A percentile compares a stretch with the other conserved stretches of the same genome.
Evolutionary conservation across 2,797 vertebrate genomes (phyloP).

Genomic region (Carapus acus): DNA sequence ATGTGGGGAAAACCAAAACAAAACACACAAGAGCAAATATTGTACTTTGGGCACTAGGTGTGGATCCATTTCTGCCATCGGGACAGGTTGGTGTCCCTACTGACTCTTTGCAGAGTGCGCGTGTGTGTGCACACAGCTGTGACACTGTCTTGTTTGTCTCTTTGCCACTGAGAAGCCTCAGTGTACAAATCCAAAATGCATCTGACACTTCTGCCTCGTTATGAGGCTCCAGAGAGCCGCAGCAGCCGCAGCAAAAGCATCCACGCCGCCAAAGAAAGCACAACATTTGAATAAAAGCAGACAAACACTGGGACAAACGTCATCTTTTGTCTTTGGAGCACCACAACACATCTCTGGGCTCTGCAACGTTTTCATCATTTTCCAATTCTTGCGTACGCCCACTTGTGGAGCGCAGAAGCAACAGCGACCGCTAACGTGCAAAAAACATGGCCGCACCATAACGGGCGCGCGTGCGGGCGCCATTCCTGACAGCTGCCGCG

Average conservation of each 20-base stretch:
- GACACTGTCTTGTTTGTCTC: constrained; percentile 7
- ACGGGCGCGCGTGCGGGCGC: background rate
- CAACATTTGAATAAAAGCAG: constrained; percentile 18
- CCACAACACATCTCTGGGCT: too few relatives aligned
- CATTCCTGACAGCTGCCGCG: background rate
- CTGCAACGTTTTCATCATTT: too few relatives aligned
- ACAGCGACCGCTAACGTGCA: too few relatives aligned
- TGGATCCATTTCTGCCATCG: too few relatives aligned
- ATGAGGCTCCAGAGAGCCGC: constrained; percentile 24
- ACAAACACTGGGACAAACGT: constrained; percentile 4
- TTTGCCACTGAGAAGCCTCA: constrained; percentile 18
- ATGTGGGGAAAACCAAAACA: too few relatives aligned
- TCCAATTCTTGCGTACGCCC: too few relatives aligned
- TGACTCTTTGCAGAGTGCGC: too few relatives aligned
- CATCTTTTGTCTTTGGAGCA: background rate
- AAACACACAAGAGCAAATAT: too few relatives aligned
- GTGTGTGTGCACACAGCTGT: too few relatives aligned
- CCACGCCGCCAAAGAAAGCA: constrained; percentile 26
- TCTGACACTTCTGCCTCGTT: constrained; percentile 26
- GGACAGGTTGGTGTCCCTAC: too few relatives aligned
- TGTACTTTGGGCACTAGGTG: too few relatives aligned
- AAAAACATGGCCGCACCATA: too few relatives aligned
- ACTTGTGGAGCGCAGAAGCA: background rate
- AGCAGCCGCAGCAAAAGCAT: constrained; percentile 18
- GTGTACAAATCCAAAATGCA: constrained; percentile 26